Conservation (phyloP, 2,888 invertebrate species). For the Petrolisthes manimaculis region DNA sequence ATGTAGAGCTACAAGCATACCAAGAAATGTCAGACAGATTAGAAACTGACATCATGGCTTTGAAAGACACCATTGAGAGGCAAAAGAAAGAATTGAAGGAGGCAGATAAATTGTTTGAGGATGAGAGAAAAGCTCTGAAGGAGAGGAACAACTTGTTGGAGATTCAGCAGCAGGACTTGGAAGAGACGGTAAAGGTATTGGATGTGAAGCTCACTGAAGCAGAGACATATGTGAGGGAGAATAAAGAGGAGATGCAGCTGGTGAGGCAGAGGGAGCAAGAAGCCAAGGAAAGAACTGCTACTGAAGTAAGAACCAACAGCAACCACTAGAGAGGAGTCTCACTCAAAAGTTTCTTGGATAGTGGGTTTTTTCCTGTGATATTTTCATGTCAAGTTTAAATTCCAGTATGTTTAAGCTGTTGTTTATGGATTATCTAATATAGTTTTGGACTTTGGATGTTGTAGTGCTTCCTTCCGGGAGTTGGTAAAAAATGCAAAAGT, state of each 20-base stretch:
- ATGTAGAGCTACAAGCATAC: neutral
- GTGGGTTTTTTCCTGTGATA: too few species aligned
- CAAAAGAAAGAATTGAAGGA: neutral
- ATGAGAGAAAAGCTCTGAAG: neutral
- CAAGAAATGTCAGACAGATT: neutral
- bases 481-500: too few species aligned
- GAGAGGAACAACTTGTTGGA: neutral
- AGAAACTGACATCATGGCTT: neutral
- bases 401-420: too few species aligned
- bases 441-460: too few species aligned
- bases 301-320: neutral
- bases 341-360: too few species aligned
- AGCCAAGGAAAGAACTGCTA: slow-evolving; percentile 12
- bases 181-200: neutral
- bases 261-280: slow-evolving; percentile 3
- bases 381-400: too few species aligned
- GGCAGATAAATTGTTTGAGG: neutral
- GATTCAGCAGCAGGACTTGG: neutral
- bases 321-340: too few species aligned
- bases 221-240: neutral
- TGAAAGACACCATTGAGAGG: neutral
- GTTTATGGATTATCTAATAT: too few species aligned
- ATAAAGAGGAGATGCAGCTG: neutral
- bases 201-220: neutral
- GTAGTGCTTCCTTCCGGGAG: too few species aligned